Evolutionary conservation across 2,888 invertebrate species (phyloP), one percentile per base, ranked within the genome.

Genomic region (Cremastinae sp.): DNA sequence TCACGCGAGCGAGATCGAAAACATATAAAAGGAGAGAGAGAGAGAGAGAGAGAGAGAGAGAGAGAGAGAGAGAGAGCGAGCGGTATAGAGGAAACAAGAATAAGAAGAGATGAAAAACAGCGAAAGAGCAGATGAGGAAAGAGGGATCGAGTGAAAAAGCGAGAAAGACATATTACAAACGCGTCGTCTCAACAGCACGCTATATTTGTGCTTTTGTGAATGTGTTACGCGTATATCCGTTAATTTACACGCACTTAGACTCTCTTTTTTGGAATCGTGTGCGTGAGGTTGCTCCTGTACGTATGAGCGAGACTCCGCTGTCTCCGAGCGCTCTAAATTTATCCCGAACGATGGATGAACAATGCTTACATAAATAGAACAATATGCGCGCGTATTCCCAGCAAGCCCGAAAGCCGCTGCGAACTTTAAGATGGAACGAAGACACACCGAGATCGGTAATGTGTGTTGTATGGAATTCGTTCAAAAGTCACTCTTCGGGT

Each of bases 351-450:
- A 88, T 89, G 88, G 89, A 89, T 88, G 89, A 89, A 89, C 89
- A 89, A 89, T 89, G 87, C 87, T 85, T 86, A 87, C 89, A 86
- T 86, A 89, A 89, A 89, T 89, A 89, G 89, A 89, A 89, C 88
- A 89, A 89, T 89, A 88, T 88, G 88, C 86, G 85, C 82, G 81
- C 83, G 82, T 83, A 82, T 70, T 51, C 81, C 77, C 74, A 58
- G 54, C 28, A 28, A 28, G 28, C 65, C 43, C 38, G 56, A 68
- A 68, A 34, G 38, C 28, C 59, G 62, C 61, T 72, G 61, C 58
- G 68, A 76, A 47, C 45, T 10, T 65, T 53, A 28, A 28, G 61
- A 66, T 59, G 68, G 58, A 75, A 59, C 34, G 72, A n/a, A 75
- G 47, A 47, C 45, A 56, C 47, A 14, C 16, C 14, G 70, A 59